Percentiles rank a stretch among this genome's conserved stretches.
Conservation (phyloP, 2,888 invertebrate species). For the Drosophila robusta region DNA sequence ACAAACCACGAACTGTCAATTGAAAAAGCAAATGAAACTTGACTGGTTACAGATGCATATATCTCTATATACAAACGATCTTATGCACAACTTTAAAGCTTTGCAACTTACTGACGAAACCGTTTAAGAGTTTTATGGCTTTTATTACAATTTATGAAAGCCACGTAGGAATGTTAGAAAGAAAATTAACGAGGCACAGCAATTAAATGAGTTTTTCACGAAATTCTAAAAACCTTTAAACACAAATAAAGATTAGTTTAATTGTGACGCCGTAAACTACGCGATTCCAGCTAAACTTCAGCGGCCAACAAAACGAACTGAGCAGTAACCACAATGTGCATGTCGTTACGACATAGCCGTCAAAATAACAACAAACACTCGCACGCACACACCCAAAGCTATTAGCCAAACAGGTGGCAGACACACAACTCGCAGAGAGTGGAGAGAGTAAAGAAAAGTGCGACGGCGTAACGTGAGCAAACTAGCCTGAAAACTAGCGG, state of each 20-base stretch:
- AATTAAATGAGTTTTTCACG: constrained; percentile 33
- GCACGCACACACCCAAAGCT: constrained; percentile 18
- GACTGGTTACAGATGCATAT: background rate
- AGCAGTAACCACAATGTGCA: constrained; percentile 50
- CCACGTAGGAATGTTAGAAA: background rate
- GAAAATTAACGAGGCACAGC: constrained; percentile 20
- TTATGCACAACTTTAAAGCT: background rate
- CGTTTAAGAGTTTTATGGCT: background rate
- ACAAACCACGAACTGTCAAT: constrained; percentile 22
- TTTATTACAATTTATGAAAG: constrained; percentile 2
- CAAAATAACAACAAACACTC: constrained; percentile 37
- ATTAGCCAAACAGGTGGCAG: constrained; percentile 54
- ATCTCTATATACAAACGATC: background rate
- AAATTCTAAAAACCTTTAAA: constrained; percentile 10
- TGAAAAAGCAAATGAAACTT: constrained; percentile 13
- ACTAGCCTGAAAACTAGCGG: constrained; percentile 18
- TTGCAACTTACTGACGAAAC: constrained; percentile 1
- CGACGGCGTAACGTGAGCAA: constrained; percentile 55
- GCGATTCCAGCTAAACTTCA: constrained; percentile 19
- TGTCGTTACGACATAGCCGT: constrained; percentile 58
- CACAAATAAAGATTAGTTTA: constrained; percentile 10
- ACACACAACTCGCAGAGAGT: constrained; percentile 3
- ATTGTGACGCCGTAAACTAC: constrained; percentile 6
- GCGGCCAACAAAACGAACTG: constrained; percentile 26
- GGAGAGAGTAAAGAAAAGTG: constrained; percentile 26